Evolutionary conservation across 2,113 vertebrate genomes (phyloP).

Genomic region (Orientallactaga bullata): DNA sequence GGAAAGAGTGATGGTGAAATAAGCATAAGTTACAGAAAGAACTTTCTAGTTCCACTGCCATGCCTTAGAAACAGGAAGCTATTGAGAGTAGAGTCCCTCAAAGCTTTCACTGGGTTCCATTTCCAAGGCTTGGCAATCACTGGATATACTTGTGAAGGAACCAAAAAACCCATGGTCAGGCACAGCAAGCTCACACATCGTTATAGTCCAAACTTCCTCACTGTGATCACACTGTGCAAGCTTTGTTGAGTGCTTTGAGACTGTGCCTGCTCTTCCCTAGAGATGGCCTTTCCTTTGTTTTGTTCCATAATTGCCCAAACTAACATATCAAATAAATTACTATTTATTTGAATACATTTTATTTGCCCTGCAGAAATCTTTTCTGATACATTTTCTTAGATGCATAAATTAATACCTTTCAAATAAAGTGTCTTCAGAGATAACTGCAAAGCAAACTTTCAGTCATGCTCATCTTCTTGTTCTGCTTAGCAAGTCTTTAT

Average conservation of each 20-base stretch:
- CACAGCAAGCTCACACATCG: neutral
- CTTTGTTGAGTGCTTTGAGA: neutral
- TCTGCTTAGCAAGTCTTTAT: neutral
- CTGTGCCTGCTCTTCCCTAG: neutral
- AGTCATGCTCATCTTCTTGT: neutral
- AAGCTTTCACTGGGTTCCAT: neutral
- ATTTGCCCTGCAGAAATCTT: neutral
- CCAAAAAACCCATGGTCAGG: neutral
- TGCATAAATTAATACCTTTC: neutral
- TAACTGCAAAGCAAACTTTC: neutral
- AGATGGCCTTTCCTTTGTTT: neutral
- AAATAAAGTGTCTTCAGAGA: neutral
- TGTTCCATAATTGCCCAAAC: neutral
- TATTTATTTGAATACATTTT: neutral
- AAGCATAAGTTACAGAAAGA: neutral
- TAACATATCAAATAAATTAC: neutral
- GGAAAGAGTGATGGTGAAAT: neutral
- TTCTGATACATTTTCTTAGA: neutral
- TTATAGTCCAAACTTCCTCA: rapidly evolving
- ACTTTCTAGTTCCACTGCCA: neutral
- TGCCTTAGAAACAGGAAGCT: neutral
- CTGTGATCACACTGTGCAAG: neutral
- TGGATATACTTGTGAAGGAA: neutral
- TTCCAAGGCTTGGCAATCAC: constrained; percentile 10
- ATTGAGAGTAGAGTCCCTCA: neutral